Percentiles rank a stretch among this genome's conserved stretches.
Evolutionary conservation across 2,888 invertebrate species (phyloP).

Genomic region (Dexiosoma caninum): DNA sequence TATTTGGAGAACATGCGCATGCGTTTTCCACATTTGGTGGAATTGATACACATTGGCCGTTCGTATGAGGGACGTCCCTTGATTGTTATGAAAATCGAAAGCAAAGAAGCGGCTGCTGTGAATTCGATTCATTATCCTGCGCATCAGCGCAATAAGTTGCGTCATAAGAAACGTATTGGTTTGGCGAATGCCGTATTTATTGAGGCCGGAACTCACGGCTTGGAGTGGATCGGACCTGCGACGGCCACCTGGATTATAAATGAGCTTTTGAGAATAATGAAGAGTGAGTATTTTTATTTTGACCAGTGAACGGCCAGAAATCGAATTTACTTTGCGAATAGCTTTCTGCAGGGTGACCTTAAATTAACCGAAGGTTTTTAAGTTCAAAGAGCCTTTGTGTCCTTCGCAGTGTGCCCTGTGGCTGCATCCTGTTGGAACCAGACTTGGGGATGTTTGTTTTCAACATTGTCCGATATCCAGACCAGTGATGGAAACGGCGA

Average conservation of each 20-base stretch:
- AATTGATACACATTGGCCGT: slow-evolving; percentile 84
- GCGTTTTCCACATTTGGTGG: slow-evolving; percentile 82
- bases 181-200: slow-evolving; percentile 88
- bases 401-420: too few species aligned
- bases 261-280: slow-evolving; percentile 82
- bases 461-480: too few species aligned
- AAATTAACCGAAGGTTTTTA: too few species aligned
- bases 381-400: too few species aligned
- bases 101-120: slow-evolving; percentile 72
- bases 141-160: slow-evolving; percentile 69
- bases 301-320: too few species aligned
- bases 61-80: slow-evolving; percentile 86
- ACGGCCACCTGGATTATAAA: slow-evolving; percentile 85
- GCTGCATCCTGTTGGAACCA: too few species aligned
- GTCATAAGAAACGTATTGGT: slow-evolving; percentile 78
- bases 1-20: slow-evolving; percentile 84
- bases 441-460: too few species aligned
- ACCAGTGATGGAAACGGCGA: too few species aligned
- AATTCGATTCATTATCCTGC: slow-evolving; percentile 65
- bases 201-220: slow-evolving; percentile 86
- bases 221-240: slow-evolving; percentile 90
- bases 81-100: slow-evolving; percentile 83
- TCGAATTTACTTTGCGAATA: too few species aligned
- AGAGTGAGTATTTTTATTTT: slow-evolving; percentile 76
- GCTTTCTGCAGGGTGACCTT: too few species aligned